These are phyloP conservation scores for Heliconius eleuchia DNA, from an alignment of 1,140 invertebrate species.

Conservation along the genomic window DNA sequence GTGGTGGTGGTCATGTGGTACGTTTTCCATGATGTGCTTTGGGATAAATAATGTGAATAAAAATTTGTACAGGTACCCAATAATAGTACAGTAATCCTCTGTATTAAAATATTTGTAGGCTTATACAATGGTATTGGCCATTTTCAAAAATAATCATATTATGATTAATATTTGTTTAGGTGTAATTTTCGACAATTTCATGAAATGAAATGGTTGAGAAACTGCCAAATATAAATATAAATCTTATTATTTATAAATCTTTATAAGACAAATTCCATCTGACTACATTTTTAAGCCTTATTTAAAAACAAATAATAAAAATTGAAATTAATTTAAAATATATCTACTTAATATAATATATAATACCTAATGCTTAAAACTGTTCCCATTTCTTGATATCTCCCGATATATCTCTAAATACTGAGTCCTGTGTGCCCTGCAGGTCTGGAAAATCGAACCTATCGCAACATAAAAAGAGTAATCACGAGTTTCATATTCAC, in stretches of 20 bases:
- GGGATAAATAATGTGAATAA: neutral
- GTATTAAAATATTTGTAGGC: neutral
- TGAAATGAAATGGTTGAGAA: too few relatives aligned
- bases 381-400: neutral
- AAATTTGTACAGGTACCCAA: neutral
- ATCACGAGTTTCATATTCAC: slow-evolving; percentile 24
- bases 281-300: too few relatives aligned
- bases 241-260: too few relatives aligned
- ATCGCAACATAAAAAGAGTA: slow-evolving; percentile 11
- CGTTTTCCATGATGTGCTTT: slow-evolving; percentile 6
- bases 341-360: neutral
- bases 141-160: too few relatives aligned
- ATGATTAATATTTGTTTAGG: too few relatives aligned
- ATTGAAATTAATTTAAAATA: too few relatives aligned
- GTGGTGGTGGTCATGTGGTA: slow-evolving; percentile 6
- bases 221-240: too few relatives aligned
- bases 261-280: too few relatives aligned
- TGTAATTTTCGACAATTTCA: too few relatives aligned
- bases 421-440: slow-evolving; percentile 13
- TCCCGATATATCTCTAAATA: slow-evolving; percentile 4
- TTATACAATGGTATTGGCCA: too few relatives aligned
- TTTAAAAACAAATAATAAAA: too few relatives aligned
- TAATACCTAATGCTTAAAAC: neutral
- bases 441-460: slow-evolving; percentile 40
- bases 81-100: neutral